Base-by-base conservation (phyloP, 2,113 vertebrate genomes). In the Leptocoma aspasia region DNA sequence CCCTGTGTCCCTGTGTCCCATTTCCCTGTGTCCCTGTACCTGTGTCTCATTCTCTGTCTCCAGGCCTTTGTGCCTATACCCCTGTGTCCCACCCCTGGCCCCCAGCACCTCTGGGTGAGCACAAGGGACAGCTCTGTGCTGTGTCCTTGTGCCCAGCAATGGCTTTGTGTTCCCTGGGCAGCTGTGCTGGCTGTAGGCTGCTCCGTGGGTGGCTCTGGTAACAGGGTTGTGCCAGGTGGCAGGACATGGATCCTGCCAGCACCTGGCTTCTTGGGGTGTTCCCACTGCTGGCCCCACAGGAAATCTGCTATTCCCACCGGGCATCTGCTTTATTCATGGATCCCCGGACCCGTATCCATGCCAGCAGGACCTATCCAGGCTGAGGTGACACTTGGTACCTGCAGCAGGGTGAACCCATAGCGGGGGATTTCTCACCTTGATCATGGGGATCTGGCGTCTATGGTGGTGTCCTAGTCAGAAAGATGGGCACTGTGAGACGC, bases 371-470 rank as follows among this genome's bases (percentile, higher is more conserved):
- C 13, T 20, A 11, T 35, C 15, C 12, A 3, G 45, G 12, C 64
- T 24, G 57, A n/a, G 44, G 8, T 33, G 70, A 42, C 41, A 9
- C 47, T 27, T 10, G 30, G n/a, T 53, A 37, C 50, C 45, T 37
- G 69, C 63, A 59, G n/a, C 10, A 16, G 35, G 41, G 23, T 81
- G 61, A 57, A 18, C 35, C 28, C 49, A 16, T 2, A 15, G 30
- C 3, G 0, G 15, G n/a, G 28, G 17, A 61, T 59, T 35, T 42
- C 17, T 6, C 1, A 0, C 10, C 9, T 17, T 6, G 27, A 16
- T 49, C 27, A 1, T 23, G 44, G n/a, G 37, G 31, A 42, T 49
- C 24, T 30, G 45, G n/a, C 2, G 1, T 37, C 39, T 52, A n/a
- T 45, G 13, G 13, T 7, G 23, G 9, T 37, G 41, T 41, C 56